phyloP scores from a whole-genome alignment of 2,113 vertebrate species.

The Rattus norvegicus region DNA sequence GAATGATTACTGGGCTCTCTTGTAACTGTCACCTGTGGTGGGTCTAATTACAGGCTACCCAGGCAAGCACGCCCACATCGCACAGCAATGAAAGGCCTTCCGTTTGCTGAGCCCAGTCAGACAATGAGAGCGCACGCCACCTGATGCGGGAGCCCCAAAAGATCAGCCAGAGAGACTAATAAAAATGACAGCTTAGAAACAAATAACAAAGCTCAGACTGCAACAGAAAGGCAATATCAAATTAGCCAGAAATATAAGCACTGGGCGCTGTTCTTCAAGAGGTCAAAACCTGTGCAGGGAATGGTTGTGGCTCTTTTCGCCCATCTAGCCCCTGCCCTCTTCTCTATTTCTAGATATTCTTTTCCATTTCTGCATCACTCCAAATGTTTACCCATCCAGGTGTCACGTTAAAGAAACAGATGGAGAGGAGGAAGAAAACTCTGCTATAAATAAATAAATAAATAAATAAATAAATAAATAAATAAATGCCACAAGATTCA shows the following conservation, averaged over 20 bases:
- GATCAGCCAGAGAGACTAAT: slow-evolving; percentile 87
- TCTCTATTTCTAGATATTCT: slow-evolving; percentile 1
- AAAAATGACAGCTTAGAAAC: slow-evolving; percentile 87
- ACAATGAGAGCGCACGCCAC: slow-evolving; percentile 83
- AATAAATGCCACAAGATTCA: neutral
- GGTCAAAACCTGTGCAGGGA: slow-evolving; percentile 69
- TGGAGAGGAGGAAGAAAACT: neutral
- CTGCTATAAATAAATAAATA: neutral
- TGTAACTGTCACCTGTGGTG: slow-evolving; percentile 91
- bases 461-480: neutral
- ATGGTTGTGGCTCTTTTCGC: slow-evolving; percentile 13
- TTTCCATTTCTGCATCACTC: neutral
- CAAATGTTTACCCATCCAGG: slow-evolving; percentile 65
- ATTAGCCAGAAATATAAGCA: slow-evolving; percentile 78
- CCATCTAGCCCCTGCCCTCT: neutral
- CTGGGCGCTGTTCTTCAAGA: slow-evolving; percentile 69
- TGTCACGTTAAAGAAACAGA: slow-evolving; percentile 39
- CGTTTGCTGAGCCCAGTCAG: slow-evolving; percentile 85
- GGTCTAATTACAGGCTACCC: slow-evolving; percentile 94
- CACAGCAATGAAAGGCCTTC: slow-evolving; percentile 86
- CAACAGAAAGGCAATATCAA: slow-evolving; percentile 45
- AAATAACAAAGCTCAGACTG: slow-evolving; percentile 81
- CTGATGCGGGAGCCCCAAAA: slow-evolving; percentile 84
- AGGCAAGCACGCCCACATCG: slow-evolving; percentile 87
- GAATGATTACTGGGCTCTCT: slow-evolving; percentile 91